Evolutionary conservation across 2,888 invertebrate species (phyloP), one percentile per base, ranked within the genome.

Genomic region (Zaprionus bogoriensis): DNA sequence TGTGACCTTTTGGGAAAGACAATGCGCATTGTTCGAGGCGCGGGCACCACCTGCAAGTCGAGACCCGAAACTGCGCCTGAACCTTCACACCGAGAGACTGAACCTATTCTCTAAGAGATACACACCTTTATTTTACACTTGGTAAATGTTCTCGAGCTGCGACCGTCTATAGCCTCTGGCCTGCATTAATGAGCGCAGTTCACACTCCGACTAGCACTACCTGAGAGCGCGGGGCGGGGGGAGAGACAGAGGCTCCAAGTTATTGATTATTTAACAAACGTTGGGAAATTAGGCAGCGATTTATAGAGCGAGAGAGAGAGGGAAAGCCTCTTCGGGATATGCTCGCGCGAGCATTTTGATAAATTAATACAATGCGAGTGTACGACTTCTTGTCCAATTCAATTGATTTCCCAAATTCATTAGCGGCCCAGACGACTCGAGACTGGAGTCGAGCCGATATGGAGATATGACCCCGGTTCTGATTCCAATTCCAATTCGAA

Each of bases 231-330:
- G n/a, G 14, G 22, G 7, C n/a, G 9, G 22, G 27, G 46, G 27
- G 25, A 42, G 42, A 46, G 17, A 3, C 0, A 22, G 9, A 19
- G 32, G 10, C 9, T 7, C 22, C 23, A 57, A 79, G 57, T 68
- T 82, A 86, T 82, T 86, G 87, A 86, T 86, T 82, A 80, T 86
- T 80, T 74, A 67, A 72, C 59, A 67, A 80, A 77, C 60, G 75
- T 67, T 82, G 63, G 78, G 87, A 84, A 82, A 82, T 87, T 87
- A 82, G 82, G 85, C 87, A 81, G 73, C 87, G 81, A 86, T 82
- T 82, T 87, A 87, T 87, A 74, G 14, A 79, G n/a, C n/a, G n/a
- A n/a, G n/a, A n/a, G n/a, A n/a, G n/a, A n/a, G n/a, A n/a, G n/a
- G n/a, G n/a, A 74, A 66, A 62, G 64, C 60, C 67, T 64, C 51